Conservation (phyloP, 2,888 invertebrate species). For the Elgonia sp. region DNA sequence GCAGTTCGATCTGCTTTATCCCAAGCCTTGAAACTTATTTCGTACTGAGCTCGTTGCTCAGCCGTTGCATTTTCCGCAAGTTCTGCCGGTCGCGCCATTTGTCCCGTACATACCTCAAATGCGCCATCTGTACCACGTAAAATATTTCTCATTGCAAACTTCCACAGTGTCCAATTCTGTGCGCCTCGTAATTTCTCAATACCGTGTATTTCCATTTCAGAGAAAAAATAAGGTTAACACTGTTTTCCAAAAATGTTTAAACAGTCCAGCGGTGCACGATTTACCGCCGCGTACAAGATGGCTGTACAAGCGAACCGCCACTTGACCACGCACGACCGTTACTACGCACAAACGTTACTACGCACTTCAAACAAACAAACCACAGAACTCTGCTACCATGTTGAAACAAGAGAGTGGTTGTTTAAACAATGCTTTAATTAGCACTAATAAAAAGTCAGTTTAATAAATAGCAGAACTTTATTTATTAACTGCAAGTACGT, state of each 20-base stretch:
- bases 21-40: not conserved
- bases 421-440: not conserved
- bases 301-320: not conserved
- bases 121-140: no score
- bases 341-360: not conserved
- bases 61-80: not conserved
- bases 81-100: not conserved
- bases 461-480: no score
- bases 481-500: no score
- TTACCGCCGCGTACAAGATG: not conserved
- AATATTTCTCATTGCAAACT: no score
- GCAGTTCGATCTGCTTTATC: constrained; percentile 67
- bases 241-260: not conserved
- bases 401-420: constrained; percentile 16
- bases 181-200: constrained; percentile 52
- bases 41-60: not conserved
- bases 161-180: not conserved
- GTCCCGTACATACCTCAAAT: no score
- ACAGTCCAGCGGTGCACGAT: not conserved
- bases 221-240: not conserved
- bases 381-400: constrained; percentile 69
- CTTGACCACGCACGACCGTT: not conserved
- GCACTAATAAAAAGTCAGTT: no score
- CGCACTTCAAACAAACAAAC: constrained; percentile 18
- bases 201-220: constrained; percentile 56